These are phyloP conservation scores for Drosophila pegasa DNA, from an alignment of 2,888 invertebrate species.

Conservation along the genomic window DNA sequence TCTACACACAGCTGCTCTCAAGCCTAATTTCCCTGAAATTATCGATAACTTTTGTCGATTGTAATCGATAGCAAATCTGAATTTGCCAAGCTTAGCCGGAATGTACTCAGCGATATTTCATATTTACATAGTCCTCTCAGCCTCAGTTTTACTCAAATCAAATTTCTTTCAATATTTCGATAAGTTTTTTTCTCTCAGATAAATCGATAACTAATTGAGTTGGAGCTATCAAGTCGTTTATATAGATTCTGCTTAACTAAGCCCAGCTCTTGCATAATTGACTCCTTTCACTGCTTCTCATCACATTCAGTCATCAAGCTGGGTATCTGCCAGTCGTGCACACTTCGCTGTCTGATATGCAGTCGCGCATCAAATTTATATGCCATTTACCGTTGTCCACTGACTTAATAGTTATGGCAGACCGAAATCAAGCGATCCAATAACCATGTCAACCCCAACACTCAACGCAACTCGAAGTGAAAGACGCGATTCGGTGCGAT, in stretches of 20 bases:
- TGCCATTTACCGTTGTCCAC: conserved; percentile 52
- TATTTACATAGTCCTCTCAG: no score
- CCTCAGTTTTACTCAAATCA: no score
- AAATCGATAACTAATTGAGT: no score
- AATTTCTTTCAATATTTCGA: no score
- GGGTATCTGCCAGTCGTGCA: not conserved
- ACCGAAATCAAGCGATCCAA: conserved; percentile 56
- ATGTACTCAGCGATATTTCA: no score
- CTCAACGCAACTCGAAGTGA: conserved; percentile 53
- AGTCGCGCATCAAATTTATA: conserved; percentile 50
- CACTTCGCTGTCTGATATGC: conserved; percentile 13
- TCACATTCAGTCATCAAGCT: not conserved
- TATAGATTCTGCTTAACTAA: no score
- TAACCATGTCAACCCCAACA: conserved; percentile 44
- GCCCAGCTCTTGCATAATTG: no score
- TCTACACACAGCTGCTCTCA: no score
- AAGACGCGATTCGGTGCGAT: conserved; percentile 55
- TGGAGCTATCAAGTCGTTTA: no score
- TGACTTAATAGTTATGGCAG: conserved; percentile 39
- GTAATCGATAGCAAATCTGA: not conserved
- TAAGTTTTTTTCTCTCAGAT: no score
- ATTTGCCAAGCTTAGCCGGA: no score
- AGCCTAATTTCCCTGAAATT: not conserved
- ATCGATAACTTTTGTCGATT: not conserved
- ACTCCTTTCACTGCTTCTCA: no score